A percentile compares a stretch with the other conserved stretches of the same genome.
Evolutionary conservation across 2,113 vertebrate genomes (phyloP).

Genomic region (Sciurus niger): DNA sequence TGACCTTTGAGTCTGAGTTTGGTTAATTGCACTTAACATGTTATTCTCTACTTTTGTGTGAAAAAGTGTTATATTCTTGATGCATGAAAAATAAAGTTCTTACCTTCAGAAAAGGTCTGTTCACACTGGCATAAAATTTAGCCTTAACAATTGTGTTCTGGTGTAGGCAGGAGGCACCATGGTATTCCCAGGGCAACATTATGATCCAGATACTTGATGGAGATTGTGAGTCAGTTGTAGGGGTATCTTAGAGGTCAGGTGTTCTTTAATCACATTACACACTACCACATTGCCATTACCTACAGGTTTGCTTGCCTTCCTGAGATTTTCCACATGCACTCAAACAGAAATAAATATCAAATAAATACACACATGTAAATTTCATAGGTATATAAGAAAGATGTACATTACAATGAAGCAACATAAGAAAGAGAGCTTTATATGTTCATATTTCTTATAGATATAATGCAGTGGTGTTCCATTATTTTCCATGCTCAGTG

Average conservation of each 20-base stretch:
- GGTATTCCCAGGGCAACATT: background rate
- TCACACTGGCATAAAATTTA: background rate
- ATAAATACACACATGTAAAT: no score
- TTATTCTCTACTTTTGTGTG: background rate
- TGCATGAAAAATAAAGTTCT: background rate
- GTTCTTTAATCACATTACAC: background rate
- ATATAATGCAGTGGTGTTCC: background rate
- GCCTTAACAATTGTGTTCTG: background rate
- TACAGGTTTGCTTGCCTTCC: rapidly evolving
- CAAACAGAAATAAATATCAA: background rate
- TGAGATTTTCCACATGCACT: background rate
- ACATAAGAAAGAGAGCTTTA: background rate
- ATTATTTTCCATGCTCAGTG: background rate
- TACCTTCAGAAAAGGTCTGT: background rate
- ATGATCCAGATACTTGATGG: background rate
- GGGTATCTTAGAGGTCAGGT: background rate
- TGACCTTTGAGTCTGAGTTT: no score
- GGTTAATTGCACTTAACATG: no score
- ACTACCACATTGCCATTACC: background rate
- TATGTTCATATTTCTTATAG: background rate
- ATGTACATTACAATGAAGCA: background rate
- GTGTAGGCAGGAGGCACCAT: background rate
- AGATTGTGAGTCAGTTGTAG: background rate
- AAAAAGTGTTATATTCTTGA: background rate
- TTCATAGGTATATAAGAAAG: no score